Evolutionary conservation across 2,113 vertebrate species (phyloP).

Genomic region (Neodontobutis hainanensis): DNA sequence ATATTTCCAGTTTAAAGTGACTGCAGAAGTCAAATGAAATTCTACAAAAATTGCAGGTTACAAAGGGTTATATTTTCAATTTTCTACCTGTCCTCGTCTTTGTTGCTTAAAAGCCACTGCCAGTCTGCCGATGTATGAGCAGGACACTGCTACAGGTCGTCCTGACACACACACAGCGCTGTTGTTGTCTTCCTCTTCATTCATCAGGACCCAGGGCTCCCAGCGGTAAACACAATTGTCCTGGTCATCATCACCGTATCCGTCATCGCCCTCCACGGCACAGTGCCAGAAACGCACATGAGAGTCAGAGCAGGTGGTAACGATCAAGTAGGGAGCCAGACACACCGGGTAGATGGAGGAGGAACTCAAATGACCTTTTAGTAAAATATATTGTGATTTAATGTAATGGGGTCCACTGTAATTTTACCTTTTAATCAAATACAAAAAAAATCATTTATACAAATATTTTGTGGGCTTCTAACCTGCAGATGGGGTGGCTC

Average conservation of each 20-base stretch:
- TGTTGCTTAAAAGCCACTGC: constrained; percentile 94
- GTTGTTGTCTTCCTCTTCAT: constrained; percentile 92
- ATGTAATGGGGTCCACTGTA: not conserved
- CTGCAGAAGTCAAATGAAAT: constrained; percentile 5
- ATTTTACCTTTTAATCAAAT: not conserved
- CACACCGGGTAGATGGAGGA: constrained; percentile 99
- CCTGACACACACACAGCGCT: constrained; percentile 90
- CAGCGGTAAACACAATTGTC: constrained; percentile 82
- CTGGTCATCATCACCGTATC: constrained; percentile 59
- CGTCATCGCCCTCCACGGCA: constrained; percentile 77
- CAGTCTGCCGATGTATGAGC: constrained; percentile 95
- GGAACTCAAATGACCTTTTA: constrained; percentile 94
- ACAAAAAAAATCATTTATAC: not conserved
- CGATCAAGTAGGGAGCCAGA: constrained; percentile 95
- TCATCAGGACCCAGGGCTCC: constrained; percentile 95
- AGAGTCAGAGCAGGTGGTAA: constrained; percentile 96
- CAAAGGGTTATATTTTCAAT: not conserved
- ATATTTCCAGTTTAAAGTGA: constrained; percentile 3
- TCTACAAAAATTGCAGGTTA: not conserved
- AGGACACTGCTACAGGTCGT: constrained; percentile 95
- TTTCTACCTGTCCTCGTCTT: constrained; percentile 67
- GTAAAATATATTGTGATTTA: not conserved
- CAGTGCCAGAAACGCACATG: constrained; percentile 95
- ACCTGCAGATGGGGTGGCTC: constrained; percentile 98
- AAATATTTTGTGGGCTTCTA: constrained; percentile 13